Conservation (phyloP, 2,113 vertebrate species). For the Pipa parva region DNA sequence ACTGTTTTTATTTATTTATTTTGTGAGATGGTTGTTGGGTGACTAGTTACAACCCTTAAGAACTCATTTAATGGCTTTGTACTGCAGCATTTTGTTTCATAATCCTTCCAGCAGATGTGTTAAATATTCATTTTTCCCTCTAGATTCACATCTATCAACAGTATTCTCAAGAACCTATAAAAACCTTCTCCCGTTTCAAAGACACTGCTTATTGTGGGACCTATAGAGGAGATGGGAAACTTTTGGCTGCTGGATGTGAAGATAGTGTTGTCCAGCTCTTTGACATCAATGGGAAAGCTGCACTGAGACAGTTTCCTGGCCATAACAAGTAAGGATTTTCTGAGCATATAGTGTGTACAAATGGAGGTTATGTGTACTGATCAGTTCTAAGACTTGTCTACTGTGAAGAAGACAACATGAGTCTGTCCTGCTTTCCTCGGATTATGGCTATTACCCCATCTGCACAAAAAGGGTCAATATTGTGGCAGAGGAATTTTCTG, state of each 20-base stretch:
- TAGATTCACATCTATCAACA: conserved; percentile 91
- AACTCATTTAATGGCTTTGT: too few relatives aligned
- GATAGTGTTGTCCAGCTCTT: conserved; percentile 79
- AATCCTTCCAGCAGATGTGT: neutral
- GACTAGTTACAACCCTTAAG: too few relatives aligned
- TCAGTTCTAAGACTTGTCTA: too few relatives aligned
- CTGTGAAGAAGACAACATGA: neutral
- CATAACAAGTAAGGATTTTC: conserved; percentile 77
- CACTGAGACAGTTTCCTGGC: conserved; percentile 82
- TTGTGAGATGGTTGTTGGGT: too few relatives aligned
- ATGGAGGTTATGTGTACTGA: too few relatives aligned
- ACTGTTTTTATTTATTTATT: too few relatives aligned
- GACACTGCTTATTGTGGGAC: conserved; percentile 84
- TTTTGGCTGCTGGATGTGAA: conserved; percentile 87
- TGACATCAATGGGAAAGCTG: conserved; percentile 76
- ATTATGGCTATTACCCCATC: too few relatives aligned
- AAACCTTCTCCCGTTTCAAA: conserved; percentile 84
- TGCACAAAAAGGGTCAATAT: too few relatives aligned
- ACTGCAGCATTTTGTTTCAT: too few relatives aligned
- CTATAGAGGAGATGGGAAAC: conserved; percentile 81
- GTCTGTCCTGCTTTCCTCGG: neutral
- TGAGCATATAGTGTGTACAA: too few relatives aligned
- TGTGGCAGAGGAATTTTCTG: too few relatives aligned
- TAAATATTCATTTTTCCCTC: conserved; percentile 1
- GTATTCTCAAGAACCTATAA: conserved; percentile 87